Conservation (phyloP, 2,797 vertebrate genomes). For the Falco novaeseelandiae region DNA sequence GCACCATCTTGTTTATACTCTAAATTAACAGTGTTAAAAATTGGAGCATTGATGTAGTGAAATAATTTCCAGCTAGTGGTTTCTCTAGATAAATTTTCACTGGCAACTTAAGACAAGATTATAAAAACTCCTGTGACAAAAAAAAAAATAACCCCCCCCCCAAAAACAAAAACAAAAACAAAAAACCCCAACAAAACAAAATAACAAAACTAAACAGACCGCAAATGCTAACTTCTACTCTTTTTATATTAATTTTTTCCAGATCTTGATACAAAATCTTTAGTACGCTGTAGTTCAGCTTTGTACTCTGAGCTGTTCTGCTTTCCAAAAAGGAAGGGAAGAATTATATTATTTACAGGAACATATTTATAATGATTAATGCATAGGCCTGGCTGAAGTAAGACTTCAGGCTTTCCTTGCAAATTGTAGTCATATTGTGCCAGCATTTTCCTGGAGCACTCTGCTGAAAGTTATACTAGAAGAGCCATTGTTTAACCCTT, state of each 20-base stretch:
- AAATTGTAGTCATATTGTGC: neutral
- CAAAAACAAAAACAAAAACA: no score
- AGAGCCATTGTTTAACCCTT: neutral
- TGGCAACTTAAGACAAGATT: neutral
- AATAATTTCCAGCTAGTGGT: neutral
- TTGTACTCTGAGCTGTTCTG: neutral
- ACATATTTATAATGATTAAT: conserved; percentile 21
- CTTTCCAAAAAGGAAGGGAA: neutral
- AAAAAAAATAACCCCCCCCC: neutral
- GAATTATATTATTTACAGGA: conserved; percentile 8
- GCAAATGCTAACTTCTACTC: neutral
- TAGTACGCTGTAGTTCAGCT: neutral
- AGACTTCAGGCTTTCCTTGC: neutral
- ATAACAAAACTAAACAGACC: neutral
- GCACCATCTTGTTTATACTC: neutral
- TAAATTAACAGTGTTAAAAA: neutral
- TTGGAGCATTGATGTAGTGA: neutral
- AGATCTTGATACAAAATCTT: neutral
- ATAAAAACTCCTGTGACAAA: neutral
- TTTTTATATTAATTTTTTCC: neutral
- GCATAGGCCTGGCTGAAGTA: neutral
- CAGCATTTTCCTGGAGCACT: neutral
- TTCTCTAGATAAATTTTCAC: neutral
- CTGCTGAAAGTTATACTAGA: neutral
- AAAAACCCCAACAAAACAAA: neutral